Base-by-base conservation (phyloP, 2,888 invertebrate genomes). In the Sympetrum striolatum region DNA sequence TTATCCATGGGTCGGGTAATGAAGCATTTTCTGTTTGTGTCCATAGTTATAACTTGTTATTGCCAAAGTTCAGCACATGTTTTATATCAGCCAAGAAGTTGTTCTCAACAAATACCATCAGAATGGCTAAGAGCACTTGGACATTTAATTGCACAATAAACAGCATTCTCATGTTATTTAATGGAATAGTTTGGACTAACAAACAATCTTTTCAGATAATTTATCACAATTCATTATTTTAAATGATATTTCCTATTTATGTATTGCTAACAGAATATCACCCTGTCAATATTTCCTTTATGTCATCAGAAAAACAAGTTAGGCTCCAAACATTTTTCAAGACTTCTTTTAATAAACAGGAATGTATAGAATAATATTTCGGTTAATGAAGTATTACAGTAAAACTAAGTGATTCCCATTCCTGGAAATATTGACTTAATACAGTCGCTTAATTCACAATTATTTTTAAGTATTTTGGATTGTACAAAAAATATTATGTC, bases 231-330 rank as follows among this genome's bases (percentile, higher is more conserved):
- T 86, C 86, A 86, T 86, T 64, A 86, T 86, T 60, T 53, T 86
- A 35, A 60, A 35, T 60, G 86, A 53, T 53, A 82, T 86, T 58
- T 86, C 58, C 39, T 86, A 37, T 37, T 86, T n/a, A 86, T 86
- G 86, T 86, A 86, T 86, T 86, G 86, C 86, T 86, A 86, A 86
- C 86, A 86, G 86, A 86, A 86, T 86, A 86, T 86, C 86, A 86
- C 86, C 86, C 86, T 86, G 86, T 86, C 35, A 86, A 86, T 86
- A 64, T 86, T 86, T 60, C 60, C 53, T 35, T 86, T 35, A 64
- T 35, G 86, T 86, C 86, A 86, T 86, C 86, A 86, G 86, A 86
- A 86, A 60, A 86, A 86, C 58, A 86, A 86, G 10, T 37, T 60
- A 48, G 86, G 86, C 60, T 86, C 10, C 18, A 60, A 37, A 25